phyloP scores from a whole-genome alignment of 2,113 vertebrate genomes.

The Silurus asotus region DNA sequence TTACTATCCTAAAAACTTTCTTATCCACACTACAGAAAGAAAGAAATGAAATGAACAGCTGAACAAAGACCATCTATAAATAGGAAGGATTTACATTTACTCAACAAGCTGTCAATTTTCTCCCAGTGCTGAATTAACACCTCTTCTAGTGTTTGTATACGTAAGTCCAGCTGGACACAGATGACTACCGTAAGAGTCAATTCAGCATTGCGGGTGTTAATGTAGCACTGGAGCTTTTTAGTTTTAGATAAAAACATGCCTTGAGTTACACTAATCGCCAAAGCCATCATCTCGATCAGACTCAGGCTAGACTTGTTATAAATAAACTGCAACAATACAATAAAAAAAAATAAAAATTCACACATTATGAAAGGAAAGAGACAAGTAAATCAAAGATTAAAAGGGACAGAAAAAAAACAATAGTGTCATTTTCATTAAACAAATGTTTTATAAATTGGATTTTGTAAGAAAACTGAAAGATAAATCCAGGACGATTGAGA shows the following conservation, averaged over 20 bases:
- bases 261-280: slow-evolving; percentile 13
- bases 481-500: background rate
- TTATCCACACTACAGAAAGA: background rate
- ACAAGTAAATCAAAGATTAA: slow-evolving; percentile 9
- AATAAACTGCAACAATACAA: slow-evolving; percentile 25
- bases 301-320: slow-evolving; percentile 27
- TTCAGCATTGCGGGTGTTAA: slow-evolving; percentile 5
- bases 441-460: slow-evolving; percentile 5
- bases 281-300: slow-evolving; percentile 32
- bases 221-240: background rate
- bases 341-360: slow-evolving; percentile 1
- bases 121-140: slow-evolving; percentile 8
- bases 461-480: background rate
- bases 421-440: slow-evolving; percentile 8
- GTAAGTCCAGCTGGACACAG: background rate
- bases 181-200: background rate
- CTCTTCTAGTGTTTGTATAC: background rate
- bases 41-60: slow-evolving; percentile 20
- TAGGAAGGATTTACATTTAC: slow-evolving; percentile 39
- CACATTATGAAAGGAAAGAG: slow-evolving; percentile 34
- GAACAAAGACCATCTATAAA: slow-evolving; percentile 27
- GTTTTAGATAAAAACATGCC: slow-evolving; percentile 1
- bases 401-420: background rate
- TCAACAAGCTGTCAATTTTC: slow-evolving; percentile 46
- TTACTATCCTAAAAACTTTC: background rate